Conservation (phyloP, 2,797 vertebrate species). For the Alfaro cultratus region DNA sequence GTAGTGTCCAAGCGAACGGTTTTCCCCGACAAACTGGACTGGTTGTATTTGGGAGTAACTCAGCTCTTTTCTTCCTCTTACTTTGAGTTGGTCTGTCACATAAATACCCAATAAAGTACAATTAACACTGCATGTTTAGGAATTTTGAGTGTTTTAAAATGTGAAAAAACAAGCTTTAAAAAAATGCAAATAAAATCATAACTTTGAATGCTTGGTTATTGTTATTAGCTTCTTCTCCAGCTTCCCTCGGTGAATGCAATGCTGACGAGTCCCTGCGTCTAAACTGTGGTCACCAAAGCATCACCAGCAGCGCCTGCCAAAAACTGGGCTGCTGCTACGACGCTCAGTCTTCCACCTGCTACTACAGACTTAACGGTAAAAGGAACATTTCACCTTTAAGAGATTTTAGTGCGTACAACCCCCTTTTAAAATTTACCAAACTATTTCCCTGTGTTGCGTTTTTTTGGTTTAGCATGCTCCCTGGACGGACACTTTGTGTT, state of each 20-base stretch:
- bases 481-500: slow-evolving; percentile 79
- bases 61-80: not conserved
- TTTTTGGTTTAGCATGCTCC: slow-evolving; percentile 67
- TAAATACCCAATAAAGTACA: not conserved
- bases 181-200: not conserved
- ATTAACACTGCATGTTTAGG: not conserved
- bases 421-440: not conserved
- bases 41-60: not conserved
- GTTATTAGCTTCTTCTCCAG: slow-evolving; percentile 33
- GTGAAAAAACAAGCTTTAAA: not conserved
- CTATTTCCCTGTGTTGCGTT: not conserved
- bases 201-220: not conserved
- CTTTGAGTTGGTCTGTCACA: not conserved
- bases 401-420: not conserved
- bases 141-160: not conserved
- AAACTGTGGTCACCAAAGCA: slow-evolving; percentile 55
- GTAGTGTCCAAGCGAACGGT: not conserved
- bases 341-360: slow-evolving; percentile 48
- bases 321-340: slow-evolving; percentile 74
- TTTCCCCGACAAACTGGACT: not conserved
- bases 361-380: slow-evolving; percentile 72
- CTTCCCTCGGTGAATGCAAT: slow-evolving; percentile 48
- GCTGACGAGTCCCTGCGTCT: slow-evolving; percentile 44
- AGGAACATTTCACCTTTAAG: not conserved
- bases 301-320: slow-evolving; percentile 53